Base-by-base conservation (phyloP, 2,113 vertebrate genomes). In the Thalassoma bifasciatum region DNA sequence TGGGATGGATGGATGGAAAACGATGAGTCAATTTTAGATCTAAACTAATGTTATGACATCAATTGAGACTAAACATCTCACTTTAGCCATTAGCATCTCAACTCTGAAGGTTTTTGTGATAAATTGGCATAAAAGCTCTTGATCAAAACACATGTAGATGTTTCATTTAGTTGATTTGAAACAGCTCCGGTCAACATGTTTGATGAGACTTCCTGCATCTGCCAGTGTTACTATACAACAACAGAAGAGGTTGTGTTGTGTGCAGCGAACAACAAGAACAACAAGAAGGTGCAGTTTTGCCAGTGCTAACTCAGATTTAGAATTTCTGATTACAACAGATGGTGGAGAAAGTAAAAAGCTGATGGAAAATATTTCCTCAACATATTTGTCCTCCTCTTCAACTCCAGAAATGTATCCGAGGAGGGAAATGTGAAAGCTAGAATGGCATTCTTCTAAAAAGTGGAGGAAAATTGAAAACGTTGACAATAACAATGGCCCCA, bases 321-420 rank as follows among this genome's bases (percentile, higher is more conserved):
- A 77, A 67, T 69, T 73, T 46, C 50, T 79, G 56, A 46, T 11
- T 53, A 66, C 59, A 65, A 57, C 77, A 84, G 72, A 79, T 79
- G 75, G 82, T 51, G 60, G 23, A 60, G 51, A 50, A 60, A 58
- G 40, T 53, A 12, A 70, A 66, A 66, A 51, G 24, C 67, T 53
- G 64, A 73, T 58, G 53, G 60, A 71, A 65, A 78, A 77, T 64
- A 62, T 64, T 61, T 77, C 59, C 30, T 60, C 47, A 71, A 68
- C 61, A 61, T 72, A 40, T 67, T 75, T 72, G 54, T 66, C 65
- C 54, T 66, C 23, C 51, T 51, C 53, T 56, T 52, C 53, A 47
- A 16, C 62, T 72, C 67, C 59, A 49, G 66, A 71, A 68, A 44
- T 56, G 19, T 13, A 47, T 19, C 6, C 23, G 56, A 65, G 42